Evolutionary conservation across 2,888 invertebrate species (phyloP), one percentile per base, ranked within the genome.

Genomic region (Agonopterix heracliana): DNA sequence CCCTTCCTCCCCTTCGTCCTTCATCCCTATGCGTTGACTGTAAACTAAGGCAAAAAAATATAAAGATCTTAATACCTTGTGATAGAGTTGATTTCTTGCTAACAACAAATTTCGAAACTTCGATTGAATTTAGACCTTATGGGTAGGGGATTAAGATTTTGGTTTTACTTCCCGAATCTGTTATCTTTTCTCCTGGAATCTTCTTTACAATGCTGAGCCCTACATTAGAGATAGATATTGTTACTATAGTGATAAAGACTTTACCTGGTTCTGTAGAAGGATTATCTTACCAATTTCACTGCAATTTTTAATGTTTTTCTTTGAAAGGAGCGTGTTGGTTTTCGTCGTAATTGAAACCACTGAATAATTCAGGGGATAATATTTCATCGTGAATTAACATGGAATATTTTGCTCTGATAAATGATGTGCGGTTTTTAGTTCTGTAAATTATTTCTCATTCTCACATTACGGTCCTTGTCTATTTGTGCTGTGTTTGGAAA

Each of bases 1-100:
- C 68, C 64, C 66, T 51, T 54, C 59, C 56, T 66, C 68, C 69
- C 73, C 60, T 53, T 55, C 52, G 56, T 64, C 66, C 65, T 69
- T 66, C 68, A 55, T 56, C 56, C 58, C 54, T 46, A 9, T 42
- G 47, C 50, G 26, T 45, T 9, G 26, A 7, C 26, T 26, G 26
- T 26, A 26, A 26, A 26, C 26, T 26, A 26, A 26, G 26, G 26
- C 26, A 26, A 26, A 26, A 26, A 26, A 26, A 26, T 26, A 5
- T 26, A 7, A 26, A 26, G 26, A 26, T 26, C 26, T 26, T 26
- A 26, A 26, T 26, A 26, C 26, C 26, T 26, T 26, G 26, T 26
- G 26, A 26, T 26, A 26, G 26, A 26, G 26, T 26, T 5, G 26
- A 26, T 26, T 26, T 26, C 26, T 5, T 26, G 26, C 26, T 26